Conservation (phyloP, 2,888 invertebrate genomes). For the Leistus spinibarbis region DNA sequence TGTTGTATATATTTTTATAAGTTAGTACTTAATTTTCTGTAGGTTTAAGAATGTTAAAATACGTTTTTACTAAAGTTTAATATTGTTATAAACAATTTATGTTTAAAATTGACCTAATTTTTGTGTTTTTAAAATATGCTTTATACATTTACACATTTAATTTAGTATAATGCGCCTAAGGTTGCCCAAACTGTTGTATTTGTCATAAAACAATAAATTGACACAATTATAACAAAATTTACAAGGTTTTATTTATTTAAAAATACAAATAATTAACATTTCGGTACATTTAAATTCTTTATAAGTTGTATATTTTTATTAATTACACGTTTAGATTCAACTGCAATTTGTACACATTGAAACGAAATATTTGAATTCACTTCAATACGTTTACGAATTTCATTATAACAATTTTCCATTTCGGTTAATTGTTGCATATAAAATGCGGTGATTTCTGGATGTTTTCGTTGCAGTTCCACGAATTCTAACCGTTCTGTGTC, state of each 20-base stretch:
- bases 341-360: background rate
- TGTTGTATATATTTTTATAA: background rate
- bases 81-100: background rate
- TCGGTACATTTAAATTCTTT: background rate
- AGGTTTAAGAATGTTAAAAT: background rate
- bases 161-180: slow-evolving; percentile 22
- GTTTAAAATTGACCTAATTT: background rate
- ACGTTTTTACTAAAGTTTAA: background rate
- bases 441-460: slow-evolving; percentile 2
- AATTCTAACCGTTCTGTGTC: background rate
- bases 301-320: background rate
- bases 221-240: slow-evolving; percentile 25
- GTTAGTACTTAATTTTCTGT: background rate
- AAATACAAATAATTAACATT: background rate
- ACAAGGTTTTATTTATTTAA: slow-evolving; percentile 18
- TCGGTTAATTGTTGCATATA: background rate
- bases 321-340: background rate
- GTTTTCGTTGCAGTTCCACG: background rate
- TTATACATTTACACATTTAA: background rate
- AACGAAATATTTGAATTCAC: slow-evolving; percentile 8
- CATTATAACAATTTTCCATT: background rate
- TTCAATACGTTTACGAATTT: background rate
- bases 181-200: slow-evolving; percentile 28
- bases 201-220: slow-evolving; percentile 19
- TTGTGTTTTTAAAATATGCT: background rate